phyloP scores from a whole-genome alignment of 2,888 invertebrate species.

The Dasypogon diadema region DNA sequence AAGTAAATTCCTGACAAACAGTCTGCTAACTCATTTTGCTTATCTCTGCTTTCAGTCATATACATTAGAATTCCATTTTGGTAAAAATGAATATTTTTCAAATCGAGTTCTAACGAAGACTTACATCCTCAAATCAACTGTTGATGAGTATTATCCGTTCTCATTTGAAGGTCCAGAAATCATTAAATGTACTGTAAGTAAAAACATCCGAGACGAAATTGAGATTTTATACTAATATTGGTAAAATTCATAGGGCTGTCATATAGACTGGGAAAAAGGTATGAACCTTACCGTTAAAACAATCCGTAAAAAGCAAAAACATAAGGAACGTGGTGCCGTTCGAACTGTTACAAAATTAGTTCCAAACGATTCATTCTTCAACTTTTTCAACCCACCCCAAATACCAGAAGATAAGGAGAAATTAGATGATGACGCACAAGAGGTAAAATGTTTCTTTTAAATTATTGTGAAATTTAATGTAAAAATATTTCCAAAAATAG shows the following conservation, averaged over 20 bases:
- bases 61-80: conserved; percentile 91
- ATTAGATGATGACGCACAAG: conserved; percentile 87
- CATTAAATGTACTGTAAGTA: conserved; percentile 64
- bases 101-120: conserved; percentile 89
- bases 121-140: conserved; percentile 91
- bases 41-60: conserved; percentile 69
- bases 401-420: conserved; percentile 85
- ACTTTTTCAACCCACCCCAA: conserved; percentile 95
- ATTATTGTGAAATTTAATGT: background rate
- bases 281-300: conserved; percentile 98
- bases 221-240: background rate
- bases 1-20: too few species aligned
- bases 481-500: conserved; percentile 52
- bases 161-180: conserved; percentile 92
- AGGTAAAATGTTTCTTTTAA: conserved; percentile 58
- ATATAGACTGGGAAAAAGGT: conserved; percentile 97
- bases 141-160: conserved; percentile 91
- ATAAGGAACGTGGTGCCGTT: conserved; percentile 93
- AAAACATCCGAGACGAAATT: background rate
- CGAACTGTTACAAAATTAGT: conserved; percentile 96
- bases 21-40: too few species aligned
- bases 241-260: conserved; percentile 79
- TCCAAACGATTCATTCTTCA: conserved; percentile 98
- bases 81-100: conserved; percentile 91
- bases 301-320: conserved; percentile 98